Conservation (phyloP, 2,113 vertebrate species). For the Coptodon rendalli region DNA sequence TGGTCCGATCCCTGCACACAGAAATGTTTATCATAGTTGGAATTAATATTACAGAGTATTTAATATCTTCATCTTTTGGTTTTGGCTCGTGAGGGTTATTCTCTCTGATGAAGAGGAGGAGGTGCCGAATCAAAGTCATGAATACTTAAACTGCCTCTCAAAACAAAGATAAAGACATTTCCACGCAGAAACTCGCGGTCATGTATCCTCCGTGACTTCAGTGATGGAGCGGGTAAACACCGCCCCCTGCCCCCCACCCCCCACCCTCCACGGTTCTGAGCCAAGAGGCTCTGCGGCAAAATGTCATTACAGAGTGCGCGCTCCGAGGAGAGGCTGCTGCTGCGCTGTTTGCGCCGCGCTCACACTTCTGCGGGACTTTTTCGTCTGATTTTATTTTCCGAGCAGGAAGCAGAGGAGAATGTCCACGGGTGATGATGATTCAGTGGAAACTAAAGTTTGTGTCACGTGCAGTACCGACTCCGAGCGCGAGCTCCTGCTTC, state of each 20-base stretch:
- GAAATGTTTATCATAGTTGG: neutral
- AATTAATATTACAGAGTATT: neutral
- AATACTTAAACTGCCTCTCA: neutral
- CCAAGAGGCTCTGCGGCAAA: conserved; percentile 50
- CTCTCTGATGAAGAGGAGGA: neutral
- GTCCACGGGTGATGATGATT: neutral
- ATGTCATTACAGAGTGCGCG: conserved; percentile 6
- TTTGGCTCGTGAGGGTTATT: neutral
- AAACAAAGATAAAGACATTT: neutral
- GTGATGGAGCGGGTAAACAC: neutral
- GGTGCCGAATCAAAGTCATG: neutral
- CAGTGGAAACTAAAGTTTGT: neutral
- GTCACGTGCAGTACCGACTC: neutral
- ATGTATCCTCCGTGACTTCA: neutral
- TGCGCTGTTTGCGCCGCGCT: neutral
- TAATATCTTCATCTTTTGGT: neutral
- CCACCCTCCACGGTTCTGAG: neutral
- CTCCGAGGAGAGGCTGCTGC: neutral
- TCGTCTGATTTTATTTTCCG: neutral
- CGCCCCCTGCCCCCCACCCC: neutral
- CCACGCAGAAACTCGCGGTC: neutral
- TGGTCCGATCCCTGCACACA: neutral
- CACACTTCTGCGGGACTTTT: neutral
- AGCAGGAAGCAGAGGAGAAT: neutral
- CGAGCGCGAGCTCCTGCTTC: neutral